phyloP scores from a whole-genome alignment of 1,140 invertebrate species.

The Calliphora vicina region DNA sequence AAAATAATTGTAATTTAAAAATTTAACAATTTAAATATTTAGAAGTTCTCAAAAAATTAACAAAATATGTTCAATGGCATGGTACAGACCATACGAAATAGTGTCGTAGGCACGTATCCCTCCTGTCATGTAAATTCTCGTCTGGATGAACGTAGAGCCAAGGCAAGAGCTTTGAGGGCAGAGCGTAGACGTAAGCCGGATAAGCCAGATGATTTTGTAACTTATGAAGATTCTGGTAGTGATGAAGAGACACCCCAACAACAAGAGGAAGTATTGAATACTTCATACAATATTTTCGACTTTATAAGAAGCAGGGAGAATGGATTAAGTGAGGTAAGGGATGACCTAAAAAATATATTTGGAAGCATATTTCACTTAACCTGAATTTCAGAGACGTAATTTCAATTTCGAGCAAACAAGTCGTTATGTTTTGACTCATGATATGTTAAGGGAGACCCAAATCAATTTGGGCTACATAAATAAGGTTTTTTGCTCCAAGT shows the following conservation, averaged over 20 bases:
- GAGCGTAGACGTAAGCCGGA: constrained; percentile 82
- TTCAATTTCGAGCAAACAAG: constrained; percentile 82
- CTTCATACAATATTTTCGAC: constrained; percentile 86
- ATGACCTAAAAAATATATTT: background rate
- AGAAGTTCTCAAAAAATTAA: background rate
- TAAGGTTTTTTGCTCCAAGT: constrained; percentile 96
- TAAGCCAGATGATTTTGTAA: constrained; percentile 88
- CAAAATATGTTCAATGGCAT: constrained; percentile 55
- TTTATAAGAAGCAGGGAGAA: constrained; percentile 81
- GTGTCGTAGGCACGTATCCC: constrained; percentile 70
- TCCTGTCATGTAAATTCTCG: constrained; percentile 75
- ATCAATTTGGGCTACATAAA: constrained; percentile 87
- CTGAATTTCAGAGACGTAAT: constrained; percentile 65
- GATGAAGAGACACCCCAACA: constrained; percentile 78
- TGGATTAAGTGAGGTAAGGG: constrained; percentile 70
- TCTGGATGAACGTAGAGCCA: constrained; percentile 75
- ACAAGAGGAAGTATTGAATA: constrained; percentile 75
- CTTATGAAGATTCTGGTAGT: constrained; percentile 85
- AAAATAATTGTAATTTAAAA: too few species aligned
- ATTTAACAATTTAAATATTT: too few species aligned
- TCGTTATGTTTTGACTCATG: constrained; percentile 85
- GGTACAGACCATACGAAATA: constrained; percentile 62
- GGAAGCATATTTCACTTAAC: constrained; percentile 24
- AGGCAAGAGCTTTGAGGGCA: constrained; percentile 70
- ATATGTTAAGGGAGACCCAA: constrained; percentile 85